A percentile compares a stretch with the other conserved stretches of the same genome.
These are phyloP conservation scores for Atherinomorus stipes DNA, from an alignment of 2,113 vertebrate species.

Conservation along the genomic window DNA sequence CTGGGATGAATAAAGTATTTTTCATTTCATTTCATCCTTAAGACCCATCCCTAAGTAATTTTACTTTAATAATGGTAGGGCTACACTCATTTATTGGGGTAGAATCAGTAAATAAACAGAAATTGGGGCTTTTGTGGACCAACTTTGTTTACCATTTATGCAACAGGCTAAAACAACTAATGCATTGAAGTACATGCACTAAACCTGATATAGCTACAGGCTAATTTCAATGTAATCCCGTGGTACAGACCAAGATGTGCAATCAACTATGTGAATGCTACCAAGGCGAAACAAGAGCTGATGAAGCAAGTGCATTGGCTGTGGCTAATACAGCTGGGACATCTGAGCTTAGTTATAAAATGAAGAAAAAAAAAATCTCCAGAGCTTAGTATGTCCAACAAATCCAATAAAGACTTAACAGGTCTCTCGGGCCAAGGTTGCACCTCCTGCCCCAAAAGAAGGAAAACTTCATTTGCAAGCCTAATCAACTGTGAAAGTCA, in stretches of 20 bases:
- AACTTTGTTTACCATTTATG: conserved; percentile 12
- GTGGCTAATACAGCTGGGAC: conserved; percentile 38
- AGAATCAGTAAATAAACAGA: conserved; percentile 27
- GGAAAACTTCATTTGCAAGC: conserved; percentile 75
- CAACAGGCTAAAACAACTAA: neutral
- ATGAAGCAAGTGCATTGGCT: conserved; percentile 47
- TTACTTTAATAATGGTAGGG: neutral
- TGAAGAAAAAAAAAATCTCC: neutral
- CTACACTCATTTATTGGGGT: neutral
- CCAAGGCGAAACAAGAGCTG: conserved; percentile 47
- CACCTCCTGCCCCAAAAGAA: conserved; percentile 52
- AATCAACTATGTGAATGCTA: neutral
- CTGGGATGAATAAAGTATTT: too few relatives aligned
- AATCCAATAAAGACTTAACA: conserved; percentile 70
- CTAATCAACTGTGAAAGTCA: conserved; percentile 75
- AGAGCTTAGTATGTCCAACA: conserved; percentile 43
- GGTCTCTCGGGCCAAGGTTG: conserved; percentile 67
- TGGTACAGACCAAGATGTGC: neutral
- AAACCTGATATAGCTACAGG: neutral
- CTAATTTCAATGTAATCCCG: neutral
- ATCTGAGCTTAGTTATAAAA: conserved; percentile 28
- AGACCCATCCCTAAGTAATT: neutral
- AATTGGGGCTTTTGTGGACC: conserved; percentile 44
- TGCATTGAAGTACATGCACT: neutral
- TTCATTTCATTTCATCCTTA: too few relatives aligned